phyloP scores from a whole-genome alignment of 2,888 invertebrate species.

The Heteromyza rotundicornis region DNA sequence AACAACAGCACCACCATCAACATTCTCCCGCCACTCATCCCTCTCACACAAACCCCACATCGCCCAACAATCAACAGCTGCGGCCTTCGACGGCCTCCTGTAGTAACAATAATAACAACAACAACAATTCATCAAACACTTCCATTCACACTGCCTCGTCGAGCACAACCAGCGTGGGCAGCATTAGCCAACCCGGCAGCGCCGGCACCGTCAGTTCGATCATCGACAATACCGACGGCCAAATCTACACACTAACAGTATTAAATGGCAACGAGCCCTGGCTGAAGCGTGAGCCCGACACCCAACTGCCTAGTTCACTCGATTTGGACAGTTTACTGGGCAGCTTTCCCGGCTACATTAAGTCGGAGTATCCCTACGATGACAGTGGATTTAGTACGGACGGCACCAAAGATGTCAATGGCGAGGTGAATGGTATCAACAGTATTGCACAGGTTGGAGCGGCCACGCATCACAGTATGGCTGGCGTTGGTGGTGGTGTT shows the following conservation, averaged over 20 bases:
- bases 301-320: constrained; percentile 67
- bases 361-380: constrained; percentile 79
- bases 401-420: constrained; percentile 63
- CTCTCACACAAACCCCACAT: constrained; percentile 26
- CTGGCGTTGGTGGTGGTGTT: constrained; percentile 6
- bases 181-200: constrained; percentile 44
- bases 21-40: constrained; percentile 63
- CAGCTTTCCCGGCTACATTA: constrained; percentile 73
- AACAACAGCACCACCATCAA: constrained; percentile 62
- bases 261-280: constrained; percentile 77
- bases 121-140: constrained; percentile 10
- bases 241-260: constrained; percentile 84
- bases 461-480: constrained; percentile 34
- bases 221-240: constrained; percentile 72
- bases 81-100: constrained; percentile 28
- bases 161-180: constrained; percentile 39
- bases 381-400: constrained; percentile 76
- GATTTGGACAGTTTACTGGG: constrained; percentile 83
- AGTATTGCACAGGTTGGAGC: constrained; percentile 46
- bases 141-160: constrained; percentile 35
- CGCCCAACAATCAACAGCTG: constrained; percentile 28
- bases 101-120: constrained; percentile 19
- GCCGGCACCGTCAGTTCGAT: constrained; percentile 49
- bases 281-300: constrained; percentile 70
- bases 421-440: constrained; percentile 38